A percentile compares a stretch with the other conserved stretches of the same genome.
These are phyloP conservation scores for Acleris holmiana DNA, from an alignment of 2,888 invertebrate species.

Conservation along the genomic window DNA sequence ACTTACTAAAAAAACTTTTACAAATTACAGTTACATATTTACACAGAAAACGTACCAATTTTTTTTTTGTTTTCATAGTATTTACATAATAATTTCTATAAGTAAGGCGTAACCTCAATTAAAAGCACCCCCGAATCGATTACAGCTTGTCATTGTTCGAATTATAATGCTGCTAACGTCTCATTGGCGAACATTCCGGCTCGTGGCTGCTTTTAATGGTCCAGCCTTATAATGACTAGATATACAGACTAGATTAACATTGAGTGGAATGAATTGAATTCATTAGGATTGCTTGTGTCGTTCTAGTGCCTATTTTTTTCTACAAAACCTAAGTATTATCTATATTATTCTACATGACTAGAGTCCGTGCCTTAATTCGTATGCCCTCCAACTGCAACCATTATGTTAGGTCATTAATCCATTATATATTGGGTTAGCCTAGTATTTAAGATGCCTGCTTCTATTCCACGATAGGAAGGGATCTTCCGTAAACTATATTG, in stretches of 20 bases:
- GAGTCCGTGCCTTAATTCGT: background rate
- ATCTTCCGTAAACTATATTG: too few species aligned
- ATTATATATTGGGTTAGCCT: too few species aligned
- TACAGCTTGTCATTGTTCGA: background rate
- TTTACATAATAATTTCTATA: too few species aligned
- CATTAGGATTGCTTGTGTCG: constrained; percentile 34
- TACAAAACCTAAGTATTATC: constrained; percentile 21
- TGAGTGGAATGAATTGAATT: constrained; percentile 33
- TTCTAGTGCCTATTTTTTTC: constrained; percentile 18
- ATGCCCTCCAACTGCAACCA: too few species aligned
- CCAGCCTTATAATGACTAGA: constrained; percentile 24
- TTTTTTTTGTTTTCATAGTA: too few species aligned
- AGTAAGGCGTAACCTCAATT: background rate
- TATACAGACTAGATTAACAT: constrained; percentile 33
- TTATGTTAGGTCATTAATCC: too few species aligned
- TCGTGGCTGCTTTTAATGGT: background rate
- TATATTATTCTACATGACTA: constrained; percentile 27
- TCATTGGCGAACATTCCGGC: background rate
- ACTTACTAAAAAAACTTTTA: too few species aligned
- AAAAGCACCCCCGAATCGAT: background rate
- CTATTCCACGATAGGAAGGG: too few species aligned
- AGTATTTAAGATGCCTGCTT: too few species aligned
- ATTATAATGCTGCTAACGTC: background rate
- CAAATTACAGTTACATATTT: too few species aligned
- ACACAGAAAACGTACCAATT: too few species aligned